phyloP scores from a whole-genome alignment of 2,888 invertebrate genomes.

The Leptopilina myrica region DNA sequence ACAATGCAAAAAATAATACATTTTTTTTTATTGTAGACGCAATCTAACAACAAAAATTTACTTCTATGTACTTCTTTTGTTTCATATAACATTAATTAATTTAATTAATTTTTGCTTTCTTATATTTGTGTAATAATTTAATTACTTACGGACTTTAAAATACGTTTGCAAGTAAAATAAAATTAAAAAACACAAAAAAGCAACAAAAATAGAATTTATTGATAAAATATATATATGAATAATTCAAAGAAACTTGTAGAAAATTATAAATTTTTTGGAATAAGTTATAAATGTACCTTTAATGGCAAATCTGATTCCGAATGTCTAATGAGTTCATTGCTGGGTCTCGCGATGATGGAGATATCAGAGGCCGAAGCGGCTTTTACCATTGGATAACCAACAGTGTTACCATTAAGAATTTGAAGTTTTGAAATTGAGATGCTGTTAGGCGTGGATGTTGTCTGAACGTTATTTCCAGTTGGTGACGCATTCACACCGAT shows the following conservation, averaged over 20 bases:
- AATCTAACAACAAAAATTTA: too few relatives aligned
- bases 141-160: too few relatives aligned
- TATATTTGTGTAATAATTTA: too few relatives aligned
- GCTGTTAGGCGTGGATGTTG: conserved; percentile 57
- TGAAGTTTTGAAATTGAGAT: conserved; percentile 43
- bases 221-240: background rate
- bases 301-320: conserved; percentile 59
- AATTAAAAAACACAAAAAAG: background rate
- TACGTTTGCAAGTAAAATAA: background rate
- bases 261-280: conserved; percentile 42
- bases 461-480: background rate
- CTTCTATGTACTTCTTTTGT: too few relatives aligned
- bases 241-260: conserved; percentile 1
- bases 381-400: conserved; percentile 55
- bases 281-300: conserved; percentile 47
- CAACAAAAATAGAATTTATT: background rate
- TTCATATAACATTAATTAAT: too few relatives aligned
- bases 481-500: background rate
- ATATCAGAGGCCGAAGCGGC: conserved; percentile 62
- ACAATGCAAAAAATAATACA: too few relatives aligned
- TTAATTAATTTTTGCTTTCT: too few relatives aligned
- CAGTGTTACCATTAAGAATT: conserved; percentile 43
- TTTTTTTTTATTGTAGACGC: too few relatives aligned
- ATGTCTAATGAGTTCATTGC: conserved; percentile 57
- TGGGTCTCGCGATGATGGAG: conserved; percentile 55